Base-by-base conservation (phyloP, 2,113 vertebrate species). In the Sapayoa aenigma region DNA sequence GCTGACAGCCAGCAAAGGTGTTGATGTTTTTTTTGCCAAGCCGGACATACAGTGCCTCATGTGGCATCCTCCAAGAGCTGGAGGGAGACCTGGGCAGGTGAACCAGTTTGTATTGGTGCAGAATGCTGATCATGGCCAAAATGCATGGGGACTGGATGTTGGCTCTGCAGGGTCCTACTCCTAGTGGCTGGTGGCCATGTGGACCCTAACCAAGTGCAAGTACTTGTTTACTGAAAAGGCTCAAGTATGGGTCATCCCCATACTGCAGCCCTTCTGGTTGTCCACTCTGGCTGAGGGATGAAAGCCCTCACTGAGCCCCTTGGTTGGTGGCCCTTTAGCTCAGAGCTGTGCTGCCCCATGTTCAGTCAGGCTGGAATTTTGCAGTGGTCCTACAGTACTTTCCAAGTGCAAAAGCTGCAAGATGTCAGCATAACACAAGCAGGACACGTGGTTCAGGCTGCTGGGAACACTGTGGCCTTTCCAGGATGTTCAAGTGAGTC, bases 391-490 rank as follows among this genome's bases (percentile, higher is more conserved):
- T 39, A 22, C 59, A 30, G 52, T 63, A 20, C 35, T 92, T 78
- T 77, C 47, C 80, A 75, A 71, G 33, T 11, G 60, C 37, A 76
- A 84, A 93, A 93, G 93, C 95, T 92, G 95, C 49, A 58, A 83
- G 31, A 28, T 8, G 0, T 95, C 85, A 94, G 83, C 1, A 0
- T 84, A 83, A 95, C 85, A 84, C 63, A 71, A 56, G 37, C 46
- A 76, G 69, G 67, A 60, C 42, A 60, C 0, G 0, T 60, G 76
- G 47, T 41, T 49, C 1, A 0, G 81, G 46, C 71, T 95, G 84
- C 89, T 97, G 95, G 96, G 96, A 97, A 95, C 4, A 0, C 21
- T 31, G 30, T 65, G 90, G 80, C 95, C 87, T 94, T 97, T 96
- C 81, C 1, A 0, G 66, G 63, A 60, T 41, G n/a, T 77, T 94